Evolutionary conservation across 1,140 invertebrate species (phyloP).

Genomic region (Orius insidiosus): DNA sequence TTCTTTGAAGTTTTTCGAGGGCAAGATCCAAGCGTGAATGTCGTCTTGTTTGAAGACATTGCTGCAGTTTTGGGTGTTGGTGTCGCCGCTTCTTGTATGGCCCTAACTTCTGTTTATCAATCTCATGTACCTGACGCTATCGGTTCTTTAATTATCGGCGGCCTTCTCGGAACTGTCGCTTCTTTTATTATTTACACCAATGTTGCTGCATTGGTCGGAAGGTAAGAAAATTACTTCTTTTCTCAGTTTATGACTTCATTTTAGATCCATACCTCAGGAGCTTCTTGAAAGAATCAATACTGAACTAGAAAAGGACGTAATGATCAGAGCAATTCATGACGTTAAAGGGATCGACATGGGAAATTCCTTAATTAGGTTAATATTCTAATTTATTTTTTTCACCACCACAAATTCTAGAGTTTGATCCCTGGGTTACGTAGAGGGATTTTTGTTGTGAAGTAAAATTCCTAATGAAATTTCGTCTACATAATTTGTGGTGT

Average conservation of each 20-base stretch:
- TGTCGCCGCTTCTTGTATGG: conserved; percentile 79
- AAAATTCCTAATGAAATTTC: no score
- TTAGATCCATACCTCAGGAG: conserved; percentile 79
- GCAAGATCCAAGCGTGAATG: conserved; percentile 88
- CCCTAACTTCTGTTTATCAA: conserved; percentile 53
- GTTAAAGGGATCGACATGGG: conserved; percentile 98
- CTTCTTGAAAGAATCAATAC: conserved; percentile 76
- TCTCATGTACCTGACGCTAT: conserved; percentile 72
- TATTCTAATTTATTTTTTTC: no score
- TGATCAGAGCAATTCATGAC: conserved; percentile 94
- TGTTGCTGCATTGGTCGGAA: conserved; percentile 76
- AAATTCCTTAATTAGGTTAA: conserved; percentile 64
- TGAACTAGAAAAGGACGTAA: conserved; percentile 81
- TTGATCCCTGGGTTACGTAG: no score
- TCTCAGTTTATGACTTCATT: no score
- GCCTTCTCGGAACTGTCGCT: conserved; percentile 75
- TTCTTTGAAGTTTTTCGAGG: conserved; percentile 53
- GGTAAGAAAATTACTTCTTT: no score
- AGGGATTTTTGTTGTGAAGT: no score
- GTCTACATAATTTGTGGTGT: no score
- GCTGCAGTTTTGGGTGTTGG: conserved; percentile 85
- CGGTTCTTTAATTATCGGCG: conserved; percentile 80
- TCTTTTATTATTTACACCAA: conserved; percentile 94
- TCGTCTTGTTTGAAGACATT: conserved; percentile 89
- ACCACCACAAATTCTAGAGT: no score